phyloP scores from a whole-genome alignment of 2,797 vertebrate genomes.

The Pangasius macronema region DNA sequence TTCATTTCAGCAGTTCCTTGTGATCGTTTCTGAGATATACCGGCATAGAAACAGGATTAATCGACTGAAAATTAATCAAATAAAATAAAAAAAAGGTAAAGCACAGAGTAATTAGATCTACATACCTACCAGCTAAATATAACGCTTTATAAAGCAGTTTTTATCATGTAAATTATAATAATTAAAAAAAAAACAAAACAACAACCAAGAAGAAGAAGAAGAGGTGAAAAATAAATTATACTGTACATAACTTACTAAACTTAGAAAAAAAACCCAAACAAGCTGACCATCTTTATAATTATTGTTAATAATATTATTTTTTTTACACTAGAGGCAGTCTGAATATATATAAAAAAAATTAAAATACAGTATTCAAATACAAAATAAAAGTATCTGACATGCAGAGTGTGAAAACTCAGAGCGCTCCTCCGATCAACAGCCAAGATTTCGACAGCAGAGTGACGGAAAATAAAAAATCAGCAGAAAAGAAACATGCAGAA shows the following conservation, averaged over 20 bases:
- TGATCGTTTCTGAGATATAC: conserved; percentile 75
- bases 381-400: conserved; percentile 84
- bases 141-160: conserved; percentile 75
- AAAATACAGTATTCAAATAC: conserved; percentile 90
- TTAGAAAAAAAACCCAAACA: conserved; percentile 60
- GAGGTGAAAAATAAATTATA: conserved; percentile 95
- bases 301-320: conserved; percentile 85
- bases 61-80: conserved; percentile 70
- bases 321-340: conserved; percentile 91
- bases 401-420: conserved; percentile 79
- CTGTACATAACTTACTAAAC: conserved; percentile 99
- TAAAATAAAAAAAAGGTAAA: conserved; percentile 67
- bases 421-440: conserved; percentile 63
- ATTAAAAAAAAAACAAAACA: conserved; percentile 65
- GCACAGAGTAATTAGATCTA: conserved; percentile 72
- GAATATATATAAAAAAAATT: conserved; percentile 76
- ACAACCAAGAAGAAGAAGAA: conserved; percentile 63
- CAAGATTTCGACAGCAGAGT: conserved; percentile 77
- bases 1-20: conserved; percentile 75
- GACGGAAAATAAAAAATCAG: conserved; percentile 66
- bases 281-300: conserved; percentile 91
- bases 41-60: conserved; percentile 76
- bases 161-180: conserved; percentile 49
- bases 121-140: conserved; percentile 82
- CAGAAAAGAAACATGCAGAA: conserved; percentile 33